phyloP scores from a whole-genome alignment of 2,888 invertebrate species.

The Noctua fimbriata region DNA sequence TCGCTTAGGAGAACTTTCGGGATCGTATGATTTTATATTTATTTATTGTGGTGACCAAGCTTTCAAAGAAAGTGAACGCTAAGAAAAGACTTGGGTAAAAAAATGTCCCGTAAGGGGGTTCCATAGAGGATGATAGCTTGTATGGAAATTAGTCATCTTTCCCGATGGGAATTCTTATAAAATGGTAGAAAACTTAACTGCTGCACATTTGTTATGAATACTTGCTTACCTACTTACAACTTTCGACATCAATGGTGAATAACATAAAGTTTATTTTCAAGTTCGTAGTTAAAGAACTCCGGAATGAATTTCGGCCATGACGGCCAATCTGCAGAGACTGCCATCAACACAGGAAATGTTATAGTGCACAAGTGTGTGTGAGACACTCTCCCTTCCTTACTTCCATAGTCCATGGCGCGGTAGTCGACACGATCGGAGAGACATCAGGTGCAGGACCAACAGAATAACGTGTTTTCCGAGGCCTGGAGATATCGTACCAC shows the following conservation, averaged over 20 bases:
- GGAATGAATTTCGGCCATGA: background rate
- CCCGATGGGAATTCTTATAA: no score
- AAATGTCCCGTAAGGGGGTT: background rate
- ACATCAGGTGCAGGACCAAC: no score
- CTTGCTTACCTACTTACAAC: background rate
- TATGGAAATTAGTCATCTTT: background rate
- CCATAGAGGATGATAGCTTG: background rate
- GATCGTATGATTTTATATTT: constrained; percentile 30
- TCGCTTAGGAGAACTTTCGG: constrained; percentile 11
- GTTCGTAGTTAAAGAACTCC: background rate
- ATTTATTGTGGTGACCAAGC: constrained; percentile 15
- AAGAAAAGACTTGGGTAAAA: background rate
- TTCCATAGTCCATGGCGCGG: background rate
- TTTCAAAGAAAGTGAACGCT: background rate
- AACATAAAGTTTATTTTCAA: background rate
- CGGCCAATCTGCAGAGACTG: background rate
- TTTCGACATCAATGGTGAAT: background rate
- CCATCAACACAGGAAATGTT: background rate
- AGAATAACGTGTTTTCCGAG: no score
- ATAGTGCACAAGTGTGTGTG: background rate
- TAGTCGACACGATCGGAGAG: no score
- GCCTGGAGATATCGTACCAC: no score
- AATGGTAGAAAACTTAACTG: background rate
- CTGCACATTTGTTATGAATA: background rate
- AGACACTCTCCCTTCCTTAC: background rate